phyloP scores from a whole-genome alignment of 2,797 vertebrate genomes.

The Craterocephalus amniculus region DNA sequence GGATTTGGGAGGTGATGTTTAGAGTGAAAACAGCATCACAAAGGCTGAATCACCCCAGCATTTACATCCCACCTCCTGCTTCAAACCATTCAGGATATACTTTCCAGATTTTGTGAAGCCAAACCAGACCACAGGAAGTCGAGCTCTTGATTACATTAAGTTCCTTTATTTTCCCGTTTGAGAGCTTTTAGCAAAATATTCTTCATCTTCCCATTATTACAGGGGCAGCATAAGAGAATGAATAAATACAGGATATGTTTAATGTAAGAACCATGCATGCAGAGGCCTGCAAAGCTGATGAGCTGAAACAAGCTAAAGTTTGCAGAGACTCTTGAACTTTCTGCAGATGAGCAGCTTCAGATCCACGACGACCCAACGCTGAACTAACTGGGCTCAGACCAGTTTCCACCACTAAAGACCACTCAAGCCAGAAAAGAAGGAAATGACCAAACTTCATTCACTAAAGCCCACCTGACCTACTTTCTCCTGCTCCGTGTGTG shows the following conservation, averaged over 20 bases:
- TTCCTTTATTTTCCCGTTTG: constrained; percentile 15
- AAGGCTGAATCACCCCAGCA: neutral
- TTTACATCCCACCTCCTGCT: constrained; percentile 10
- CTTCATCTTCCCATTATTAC: no score
- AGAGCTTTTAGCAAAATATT: constrained; percentile 19
- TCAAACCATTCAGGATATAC: constrained; percentile 11
- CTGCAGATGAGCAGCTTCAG: neutral
- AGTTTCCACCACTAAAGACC: constrained; percentile 19
- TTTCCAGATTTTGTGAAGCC: constrained; percentile 23
- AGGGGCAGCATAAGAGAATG: no score
- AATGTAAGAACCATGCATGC: neutral
- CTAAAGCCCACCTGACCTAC: constrained; percentile 76
- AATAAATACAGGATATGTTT: neutral
- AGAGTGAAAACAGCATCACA: neutral
- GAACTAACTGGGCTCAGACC: constrained; percentile 8
- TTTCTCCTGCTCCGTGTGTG: constrained; percentile 52
- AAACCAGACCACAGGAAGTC: constrained; percentile 49
- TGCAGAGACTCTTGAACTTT: constrained; percentile 7
- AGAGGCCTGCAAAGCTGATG: neutral
- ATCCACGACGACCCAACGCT: constrained; percentile 11
- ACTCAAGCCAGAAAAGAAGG: constrained; percentile 15
- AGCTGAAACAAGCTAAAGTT: neutral
- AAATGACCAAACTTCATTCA: constrained; percentile 22
- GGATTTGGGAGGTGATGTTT: neutral
- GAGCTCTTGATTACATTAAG: constrained; percentile 39